Conservation (phyloP, 1,140 invertebrate species). For the Physella acuta region DNA sequence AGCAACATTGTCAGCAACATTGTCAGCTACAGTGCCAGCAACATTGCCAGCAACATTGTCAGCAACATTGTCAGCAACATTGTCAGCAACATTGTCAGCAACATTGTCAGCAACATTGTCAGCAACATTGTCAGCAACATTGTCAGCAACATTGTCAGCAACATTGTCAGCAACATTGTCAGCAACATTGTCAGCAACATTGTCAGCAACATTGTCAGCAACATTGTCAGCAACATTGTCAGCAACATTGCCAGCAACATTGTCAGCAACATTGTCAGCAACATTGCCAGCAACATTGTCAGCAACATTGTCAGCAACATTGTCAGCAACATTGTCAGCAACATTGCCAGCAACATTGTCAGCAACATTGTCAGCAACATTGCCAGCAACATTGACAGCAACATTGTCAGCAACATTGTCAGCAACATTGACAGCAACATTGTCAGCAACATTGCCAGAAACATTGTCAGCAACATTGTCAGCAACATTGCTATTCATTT, state of each 20-base stretch:
- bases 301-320: conserved; percentile 1
- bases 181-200: not conserved
- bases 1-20: not conserved
- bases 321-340: not conserved
- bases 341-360: not conserved
- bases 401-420: not conserved
- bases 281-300: not conserved
- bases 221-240: not conserved
- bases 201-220: not conserved
- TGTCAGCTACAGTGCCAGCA: not conserved
- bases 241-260: conserved; percentile 4
- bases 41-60: not conserved
- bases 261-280: not conserved
- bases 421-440: not conserved
- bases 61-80: conserved; percentile 5
- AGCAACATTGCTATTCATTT: not conserved
- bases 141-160: not conserved
- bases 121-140: not conserved
- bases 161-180: not conserved
- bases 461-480: not conserved
- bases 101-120: conserved; percentile 1
- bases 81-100: not conserved
- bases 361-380: conserved; percentile 1
- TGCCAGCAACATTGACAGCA: not conserved
- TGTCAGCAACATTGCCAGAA: not conserved